These are phyloP conservation scores for Stegostoma tigrinum DNA, from an alignment of 2,113 vertebrate species.

Conservation along the genomic window DNA sequence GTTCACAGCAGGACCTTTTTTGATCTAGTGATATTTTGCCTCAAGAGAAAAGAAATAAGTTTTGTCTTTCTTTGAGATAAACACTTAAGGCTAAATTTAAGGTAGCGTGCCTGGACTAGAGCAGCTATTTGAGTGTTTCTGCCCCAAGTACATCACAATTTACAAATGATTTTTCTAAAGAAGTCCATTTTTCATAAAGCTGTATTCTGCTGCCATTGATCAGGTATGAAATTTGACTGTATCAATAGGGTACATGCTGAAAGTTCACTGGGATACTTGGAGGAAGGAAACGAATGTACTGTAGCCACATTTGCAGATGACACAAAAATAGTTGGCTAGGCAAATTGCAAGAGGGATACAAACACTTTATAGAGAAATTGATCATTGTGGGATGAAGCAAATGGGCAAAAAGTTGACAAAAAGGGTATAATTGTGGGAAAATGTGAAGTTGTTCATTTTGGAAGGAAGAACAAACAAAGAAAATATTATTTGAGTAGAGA, in stretches of 20 bases:
- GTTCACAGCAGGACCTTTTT: background rate
- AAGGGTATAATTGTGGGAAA: no score
- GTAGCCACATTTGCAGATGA: no score
- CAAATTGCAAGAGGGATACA: no score
- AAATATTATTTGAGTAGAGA: no score
- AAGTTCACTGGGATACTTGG: background rate
- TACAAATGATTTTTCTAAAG: background rate
- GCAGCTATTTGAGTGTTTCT: background rate
- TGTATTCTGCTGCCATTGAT: background rate
- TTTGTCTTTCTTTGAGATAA: background rate
- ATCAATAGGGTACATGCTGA: background rate
- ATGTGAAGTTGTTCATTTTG: no score
- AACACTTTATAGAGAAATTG: no score
- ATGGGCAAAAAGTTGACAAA: no score
- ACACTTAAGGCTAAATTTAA: background rate
- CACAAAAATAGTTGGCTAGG: no score
- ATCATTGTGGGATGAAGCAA: no score
- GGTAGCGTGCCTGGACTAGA: background rate
- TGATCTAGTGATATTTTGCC: background rate
- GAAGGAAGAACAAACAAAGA: no score
- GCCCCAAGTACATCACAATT: background rate
- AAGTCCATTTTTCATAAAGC: background rate
- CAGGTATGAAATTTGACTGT: background rate
- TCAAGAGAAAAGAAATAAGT: background rate
- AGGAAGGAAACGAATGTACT: no score